Evolutionary conservation across 2,113 vertebrate species (phyloP).

Genomic region (Haemorhous mexicanus): DNA sequence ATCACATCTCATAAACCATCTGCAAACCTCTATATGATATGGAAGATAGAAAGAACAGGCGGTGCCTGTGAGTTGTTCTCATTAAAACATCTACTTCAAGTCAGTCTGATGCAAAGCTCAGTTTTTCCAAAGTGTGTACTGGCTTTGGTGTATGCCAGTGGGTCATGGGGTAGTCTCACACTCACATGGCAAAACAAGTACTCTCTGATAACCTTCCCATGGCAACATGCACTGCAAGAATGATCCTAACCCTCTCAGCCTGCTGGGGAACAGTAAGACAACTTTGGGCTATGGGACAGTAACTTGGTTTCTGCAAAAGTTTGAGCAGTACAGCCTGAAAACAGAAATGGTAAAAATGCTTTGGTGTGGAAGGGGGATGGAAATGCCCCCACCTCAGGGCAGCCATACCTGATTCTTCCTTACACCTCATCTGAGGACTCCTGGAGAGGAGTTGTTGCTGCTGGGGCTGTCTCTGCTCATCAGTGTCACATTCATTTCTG

Average conservation of each 20-base stretch:
- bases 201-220: neutral
- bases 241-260: neutral
- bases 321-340: neutral
- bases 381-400: neutral
- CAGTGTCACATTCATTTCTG: neutral
- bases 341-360: neutral
- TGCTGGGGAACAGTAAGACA: neutral
- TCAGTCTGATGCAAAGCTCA: neutral
- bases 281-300: rapidly evolving
- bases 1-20: neutral
- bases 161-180: neutral
- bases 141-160: neutral
- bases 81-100: neutral
- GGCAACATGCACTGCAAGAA: neutral
- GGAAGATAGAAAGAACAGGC: neutral
- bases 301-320: neutral
- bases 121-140: neutral
- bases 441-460: neutral
- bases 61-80: neutral
- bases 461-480: neutral
- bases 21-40: neutral
- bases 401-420: neutral
- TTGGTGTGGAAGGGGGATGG: neutral
- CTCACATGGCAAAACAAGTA: rapidly evolving
- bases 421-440: neutral